Base-by-base conservation (phyloP, 92 coral and sea anemone species). In the Isaurus tuberculatus region DNA sequence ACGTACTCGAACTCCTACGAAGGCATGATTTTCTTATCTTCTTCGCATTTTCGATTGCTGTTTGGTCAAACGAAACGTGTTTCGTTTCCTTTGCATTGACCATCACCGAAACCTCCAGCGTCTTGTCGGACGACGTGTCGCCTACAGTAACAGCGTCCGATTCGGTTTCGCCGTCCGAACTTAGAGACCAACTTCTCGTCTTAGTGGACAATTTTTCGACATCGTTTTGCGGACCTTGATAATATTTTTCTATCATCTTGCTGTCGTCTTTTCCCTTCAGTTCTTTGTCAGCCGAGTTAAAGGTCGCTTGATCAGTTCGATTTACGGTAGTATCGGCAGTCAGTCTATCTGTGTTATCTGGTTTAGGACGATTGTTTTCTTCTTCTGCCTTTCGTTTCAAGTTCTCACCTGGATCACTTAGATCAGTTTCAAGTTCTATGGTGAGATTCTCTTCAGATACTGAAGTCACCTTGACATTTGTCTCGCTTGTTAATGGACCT, bases 1-100 rank as follows among this genome's bases (percentile, higher is more conserved):
- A 93, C 1, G 93, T 91, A 66, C 98, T 93, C 34, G 98, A 93
- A 53, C 86, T 86, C 64, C 98, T 81, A 20, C 98, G 88, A 15
- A 93, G 87, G 40, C 94, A 91, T 7, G 98, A 93, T 46, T 88
- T 83, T 60, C 94, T 61, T 15, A 79, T 84, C 40, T 87, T 88
- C 27, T 84, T 83, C 26, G 90, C 85, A 77, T 53, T 83, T 25
- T 89, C 83, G 22, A 77, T 34, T 36, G 82, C 43, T 13, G 20
- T 77, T 11, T 67, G 69, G 31, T 77, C 82, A 58, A 77, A 77
- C 3, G 82, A 77, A 43, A 77, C 82, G 55, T 58, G 82, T 60
- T 77, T 77, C 17, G 82, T 77, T 34, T 77, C 82, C 70, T 65
- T 77, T 29, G 70, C 70, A 42, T 34, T 77, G 23, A 58, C 32